Conservation (phyloP, 2,888 invertebrate genomes). For the Rhynchonema sp. region DNA sequence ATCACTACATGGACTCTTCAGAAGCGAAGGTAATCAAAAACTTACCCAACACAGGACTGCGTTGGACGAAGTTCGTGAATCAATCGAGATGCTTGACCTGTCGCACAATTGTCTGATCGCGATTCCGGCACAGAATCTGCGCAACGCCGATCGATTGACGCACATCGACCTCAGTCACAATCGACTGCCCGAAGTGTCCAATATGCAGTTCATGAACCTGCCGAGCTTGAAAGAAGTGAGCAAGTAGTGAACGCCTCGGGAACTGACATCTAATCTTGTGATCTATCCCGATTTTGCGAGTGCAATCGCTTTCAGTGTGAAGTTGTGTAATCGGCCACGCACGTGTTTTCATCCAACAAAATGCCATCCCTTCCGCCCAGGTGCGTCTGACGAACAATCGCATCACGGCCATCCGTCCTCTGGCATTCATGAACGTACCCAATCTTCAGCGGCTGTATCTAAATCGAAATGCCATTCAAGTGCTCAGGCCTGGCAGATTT, state of each 20-base stretch:
- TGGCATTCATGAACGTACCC: slow-evolving; percentile 66
- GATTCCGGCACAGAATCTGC: slow-evolving; percentile 60
- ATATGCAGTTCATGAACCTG: slow-evolving; percentile 55
- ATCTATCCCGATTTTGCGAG: too few relatives aligned
- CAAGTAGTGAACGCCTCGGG: background rate
- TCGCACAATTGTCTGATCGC: slow-evolving; percentile 59
- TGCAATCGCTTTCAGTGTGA: too few relatives aligned
- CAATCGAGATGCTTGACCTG: slow-evolving; percentile 54
- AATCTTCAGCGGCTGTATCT: slow-evolving; percentile 45
- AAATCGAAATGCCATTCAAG: slow-evolving; percentile 58
- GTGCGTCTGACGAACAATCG: slow-evolving; percentile 34
- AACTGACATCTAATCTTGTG: too few relatives aligned
- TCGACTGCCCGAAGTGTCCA: slow-evolving; percentile 27
- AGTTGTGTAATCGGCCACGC: too few relatives aligned
- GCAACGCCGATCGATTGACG: slow-evolving; percentile 51
- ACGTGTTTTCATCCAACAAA: too few relatives aligned
- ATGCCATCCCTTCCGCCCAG: too few relatives aligned
- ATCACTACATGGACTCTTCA: too few relatives aligned
- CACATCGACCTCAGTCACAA: slow-evolving; percentile 42
- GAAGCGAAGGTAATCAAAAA: too few relatives aligned
- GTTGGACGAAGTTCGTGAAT: slow-evolving; percentile 15
- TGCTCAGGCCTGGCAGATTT: slow-evolving; percentile 59
- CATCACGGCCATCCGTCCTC: slow-evolving; percentile 51
- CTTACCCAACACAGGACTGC: slow-evolving; percentile 19
- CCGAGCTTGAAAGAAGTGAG: slow-evolving; percentile 47